Conservation (phyloP, 2,888 invertebrate genomes). For the Euzophera pinguis region DNA sequence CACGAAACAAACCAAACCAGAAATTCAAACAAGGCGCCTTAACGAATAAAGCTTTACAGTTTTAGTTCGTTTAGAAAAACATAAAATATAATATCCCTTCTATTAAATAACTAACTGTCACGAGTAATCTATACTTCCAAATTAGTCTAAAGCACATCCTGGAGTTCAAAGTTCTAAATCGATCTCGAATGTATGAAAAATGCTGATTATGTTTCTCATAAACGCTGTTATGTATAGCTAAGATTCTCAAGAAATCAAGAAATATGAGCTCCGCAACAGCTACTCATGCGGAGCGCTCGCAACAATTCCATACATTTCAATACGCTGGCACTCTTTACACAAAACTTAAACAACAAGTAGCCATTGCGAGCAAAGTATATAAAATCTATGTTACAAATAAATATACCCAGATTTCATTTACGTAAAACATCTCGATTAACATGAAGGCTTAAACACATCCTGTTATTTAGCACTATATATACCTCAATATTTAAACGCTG, state of each 20-base stretch:
- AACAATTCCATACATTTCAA: slow-evolving; percentile 1
- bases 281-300: neutral
- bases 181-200: neutral
- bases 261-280: slow-evolving; percentile 5
- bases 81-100: no score
- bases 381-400: slow-evolving; percentile 15
- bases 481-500: slow-evolving; percentile 27
- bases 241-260: neutral
- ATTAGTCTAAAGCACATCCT: no score
- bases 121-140: no score
- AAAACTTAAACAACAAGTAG: slow-evolving; percentile 13
- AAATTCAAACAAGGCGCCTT: no score
- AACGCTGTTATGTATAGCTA: neutral
- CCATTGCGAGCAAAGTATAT: slow-evolving; percentile 13
- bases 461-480: slow-evolving; percentile 29
- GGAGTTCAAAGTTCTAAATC: no score
- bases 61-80: no score
- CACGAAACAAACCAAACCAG: no score
- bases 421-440: slow-evolving; percentile 18
- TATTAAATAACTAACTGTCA: no score
- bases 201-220: neutral
- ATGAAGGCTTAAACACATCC: slow-evolving; percentile 29
- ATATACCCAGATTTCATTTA: slow-evolving; percentile 18
- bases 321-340: neutral
- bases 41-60: no score